Evolutionary conservation across 2,888 invertebrate genomes (phyloP), one percentile per base, ranked within the genome.

Genomic region (Amiota communis): DNA sequence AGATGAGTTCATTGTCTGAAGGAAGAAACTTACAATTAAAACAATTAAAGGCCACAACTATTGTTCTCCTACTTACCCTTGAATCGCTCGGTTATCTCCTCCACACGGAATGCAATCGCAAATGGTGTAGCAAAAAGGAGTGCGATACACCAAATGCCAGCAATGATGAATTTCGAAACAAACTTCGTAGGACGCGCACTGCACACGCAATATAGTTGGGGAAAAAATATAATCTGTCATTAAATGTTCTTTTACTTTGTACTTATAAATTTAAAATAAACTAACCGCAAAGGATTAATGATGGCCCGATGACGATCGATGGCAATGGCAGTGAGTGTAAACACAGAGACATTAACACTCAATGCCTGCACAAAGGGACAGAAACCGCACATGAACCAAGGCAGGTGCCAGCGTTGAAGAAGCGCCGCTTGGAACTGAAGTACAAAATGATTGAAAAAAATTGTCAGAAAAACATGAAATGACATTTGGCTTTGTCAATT

Each of bases 301-400:
- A 94, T 94, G 2, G 95, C 95, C 63, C 94, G 92, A 89, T 96
- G 96, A 36, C 97, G 92, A 90, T 97, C 97, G 72, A 96, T 92
- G 0, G 97, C 96, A 74, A 97, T 96, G 70, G 95, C 95, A 12
- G 96, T 96, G 20, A 97, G 90, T 0, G 97, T 97, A 86, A 96
- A 95, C 49, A 97, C 95, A 80, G 95, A 95, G n/a, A 97, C 96
- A 86, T 95, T 96, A 1, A 97, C 96, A 78, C 95, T 95, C 15
- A 97, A 90, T 0, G 95, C 93, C 90, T 96, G 96, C 11, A 96
- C 94, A 89, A 96, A 97, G 0, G 97, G 96, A 80, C 96, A 96
- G 88, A 97, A 94, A 0, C 95, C 93, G 87, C 97, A 97, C 94
- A 97, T 95, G 87, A 96, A 95, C 85, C 93, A 91, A 0, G 97